A percentile compares a stretch with the other conserved stretches of the same genome.
Conservation (phyloP, 2,888 invertebrate species). For the Mystacides longicornis region DNA sequence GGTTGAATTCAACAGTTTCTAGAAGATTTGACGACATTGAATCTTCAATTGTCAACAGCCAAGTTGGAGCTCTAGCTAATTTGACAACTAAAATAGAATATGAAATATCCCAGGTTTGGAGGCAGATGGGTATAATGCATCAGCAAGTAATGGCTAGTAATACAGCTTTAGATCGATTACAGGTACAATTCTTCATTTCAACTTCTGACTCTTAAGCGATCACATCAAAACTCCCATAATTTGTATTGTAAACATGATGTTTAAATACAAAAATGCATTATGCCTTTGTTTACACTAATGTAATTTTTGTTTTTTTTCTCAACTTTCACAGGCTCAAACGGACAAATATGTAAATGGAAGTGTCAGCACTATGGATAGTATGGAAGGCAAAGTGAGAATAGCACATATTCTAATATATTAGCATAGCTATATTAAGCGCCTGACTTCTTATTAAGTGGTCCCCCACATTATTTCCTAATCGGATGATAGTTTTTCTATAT, state of each 20-base stretch:
- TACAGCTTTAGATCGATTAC: constrained; percentile 63
- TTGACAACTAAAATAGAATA: constrained; percentile 69
- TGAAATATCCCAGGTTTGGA: constrained; percentile 81
- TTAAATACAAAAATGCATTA: no score
- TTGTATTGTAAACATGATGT: no score
- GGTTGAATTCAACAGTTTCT: constrained; percentile 59
- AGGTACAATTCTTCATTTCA: constrained; percentile 32
- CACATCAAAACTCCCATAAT: no score
- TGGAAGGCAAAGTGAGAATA: constrained; percentile 66
- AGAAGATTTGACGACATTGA: constrained; percentile 65
- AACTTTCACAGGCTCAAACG: constrained; percentile 56
- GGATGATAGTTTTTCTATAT: no score
- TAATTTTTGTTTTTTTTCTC: no score
- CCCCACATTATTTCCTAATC: no score
- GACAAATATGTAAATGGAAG: constrained; percentile 75
- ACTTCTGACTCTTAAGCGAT: no score
- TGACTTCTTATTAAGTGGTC: no score
- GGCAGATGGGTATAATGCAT: constrained; percentile 84
- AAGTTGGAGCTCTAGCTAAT: constrained; percentile 64
- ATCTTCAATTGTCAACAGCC: constrained; percentile 60
- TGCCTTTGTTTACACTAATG: no score
- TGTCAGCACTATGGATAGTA: constrained; percentile 64
- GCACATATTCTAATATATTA: no score
- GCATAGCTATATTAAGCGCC: no score
- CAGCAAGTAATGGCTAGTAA: constrained; percentile 73